Evolutionary conservation across 2,113 vertebrate species (phyloP), one percentile per base, ranked within the genome.

Genomic region (Copsychus sechellarum): DNA sequence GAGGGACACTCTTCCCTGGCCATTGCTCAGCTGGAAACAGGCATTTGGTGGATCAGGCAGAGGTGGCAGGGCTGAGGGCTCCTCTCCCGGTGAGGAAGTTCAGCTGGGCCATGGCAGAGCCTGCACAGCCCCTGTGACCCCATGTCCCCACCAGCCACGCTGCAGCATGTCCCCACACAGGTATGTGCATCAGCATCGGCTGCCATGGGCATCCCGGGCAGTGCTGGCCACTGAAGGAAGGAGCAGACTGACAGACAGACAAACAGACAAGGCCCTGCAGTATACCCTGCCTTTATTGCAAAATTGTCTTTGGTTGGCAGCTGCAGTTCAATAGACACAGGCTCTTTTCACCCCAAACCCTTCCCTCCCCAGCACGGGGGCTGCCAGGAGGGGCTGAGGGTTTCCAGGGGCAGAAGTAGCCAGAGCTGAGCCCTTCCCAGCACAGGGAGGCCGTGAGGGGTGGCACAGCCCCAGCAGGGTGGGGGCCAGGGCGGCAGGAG

Each of bases 381-480:
- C 38, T 50, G 34, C 58, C 81, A 31, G 58, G 53, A 38, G 22
- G 17, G 33, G 25, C 29, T 0, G 3, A 38, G 38, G 42, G 4
- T 81, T 48, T 26, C 18, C 40, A 13, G 11, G 8, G 7, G 2
- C 8, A 73, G 29, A 23, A 51, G n/a, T 1, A 20, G 11, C 21
- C 0, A 0, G 12, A 45, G 12, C 29, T 0, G 1, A 65, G 56
- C 24, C n/a, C 13, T 14, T 43, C 26, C 51, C 0, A 0, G 18
- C 3, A 2, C 0, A 0, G 48, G 62, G 14, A 0, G 0, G 5
- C 17, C 0, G 0, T 36, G 56, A 24, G 0, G 15, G 51, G 26
- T 4, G 21, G 23, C 10, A 5, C 1, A 4, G 61, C 16, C 5
- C 42, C 1, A 4, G 61, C 47, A 58, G 57, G 21, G n/a, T 4